Percentiles rank a stretch among this genome's conserved stretches.
These are phyloP conservation scores for Clistopyga incitator DNA, from an alignment of 2,888 invertebrate species.

Conservation along the genomic window DNA sequence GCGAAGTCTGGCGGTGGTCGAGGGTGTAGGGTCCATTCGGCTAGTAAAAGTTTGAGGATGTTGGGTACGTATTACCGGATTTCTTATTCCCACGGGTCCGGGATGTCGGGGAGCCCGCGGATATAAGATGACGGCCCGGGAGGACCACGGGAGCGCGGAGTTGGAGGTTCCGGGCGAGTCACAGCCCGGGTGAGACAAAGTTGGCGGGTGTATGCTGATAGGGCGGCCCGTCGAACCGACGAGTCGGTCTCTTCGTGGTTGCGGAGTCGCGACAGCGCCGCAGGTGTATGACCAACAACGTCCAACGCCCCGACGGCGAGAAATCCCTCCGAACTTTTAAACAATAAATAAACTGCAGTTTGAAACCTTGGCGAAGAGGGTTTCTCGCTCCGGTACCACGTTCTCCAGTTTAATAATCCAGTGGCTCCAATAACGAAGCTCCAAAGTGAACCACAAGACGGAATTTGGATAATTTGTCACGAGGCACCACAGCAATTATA, in stretches of 20 bases:
- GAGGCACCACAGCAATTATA: neutral
- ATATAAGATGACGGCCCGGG: slow-evolving; percentile 64
- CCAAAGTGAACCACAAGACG: slow-evolving; percentile 1
- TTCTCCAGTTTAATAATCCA: slow-evolving; percentile 70
- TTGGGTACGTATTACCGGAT: slow-evolving; percentile 70
- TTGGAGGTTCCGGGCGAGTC: slow-evolving; percentile 38
- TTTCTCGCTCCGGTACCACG: slow-evolving; percentile 27
- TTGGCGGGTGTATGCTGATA: slow-evolving; percentile 76
- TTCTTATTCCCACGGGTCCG: slow-evolving; percentile 76
- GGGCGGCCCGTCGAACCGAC: slow-evolving; percentile 45
- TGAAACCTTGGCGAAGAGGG: slow-evolving; percentile 70
- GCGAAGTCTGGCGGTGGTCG: slow-evolving; percentile 40
- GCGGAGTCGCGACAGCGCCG: slow-evolving; percentile 55
- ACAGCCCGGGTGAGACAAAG: slow-evolving; percentile 73
- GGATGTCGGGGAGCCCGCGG: slow-evolving; percentile 49
- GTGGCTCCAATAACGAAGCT: slow-evolving; percentile 23
- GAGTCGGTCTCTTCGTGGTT: neutral
- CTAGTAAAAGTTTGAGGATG: slow-evolving; percentile 78
- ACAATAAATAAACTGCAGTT: slow-evolving; percentile 77
- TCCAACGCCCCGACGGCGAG: slow-evolving; percentile 15
- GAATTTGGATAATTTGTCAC: neutral
- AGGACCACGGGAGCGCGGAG: slow-evolving; percentile 20
- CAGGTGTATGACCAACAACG: slow-evolving; percentile 66
- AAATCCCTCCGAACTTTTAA: slow-evolving; percentile 72
- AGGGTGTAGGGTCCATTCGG: slow-evolving; percentile 34